These are phyloP conservation scores for Chauna torquata DNA, from an alignment of 2,113 vertebrate species.

Conservation along the genomic window DNA sequence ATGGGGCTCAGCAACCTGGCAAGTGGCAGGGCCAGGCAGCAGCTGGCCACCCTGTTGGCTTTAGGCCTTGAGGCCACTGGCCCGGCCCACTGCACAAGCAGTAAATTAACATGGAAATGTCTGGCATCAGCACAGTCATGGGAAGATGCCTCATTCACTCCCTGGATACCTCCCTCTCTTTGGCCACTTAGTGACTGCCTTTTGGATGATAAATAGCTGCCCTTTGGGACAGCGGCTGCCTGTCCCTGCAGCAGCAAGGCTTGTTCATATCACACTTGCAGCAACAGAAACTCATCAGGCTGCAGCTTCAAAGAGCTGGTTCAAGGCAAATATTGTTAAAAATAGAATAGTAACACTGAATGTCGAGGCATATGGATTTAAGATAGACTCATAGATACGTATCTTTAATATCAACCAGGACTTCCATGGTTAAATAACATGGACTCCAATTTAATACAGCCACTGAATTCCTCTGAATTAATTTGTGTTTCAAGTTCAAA, in stretches of 20 bases:
- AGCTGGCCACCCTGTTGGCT: fast-evolving
- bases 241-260: not conserved
- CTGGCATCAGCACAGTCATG: not conserved
- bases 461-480: not conserved
- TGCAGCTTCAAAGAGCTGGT: not conserved
- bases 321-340: not conserved
- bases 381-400: not conserved
- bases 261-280: fast-evolving
- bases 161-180: fast-evolving
- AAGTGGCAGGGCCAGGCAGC: fast-evolving
- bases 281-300: not conserved
- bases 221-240: not conserved
- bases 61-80: not conserved
- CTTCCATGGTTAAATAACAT: not conserved
- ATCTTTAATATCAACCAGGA: not conserved
- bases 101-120: not conserved
- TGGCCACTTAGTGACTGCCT: not conserved
- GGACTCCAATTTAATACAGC: not conserved
- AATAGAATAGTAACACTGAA: not conserved
- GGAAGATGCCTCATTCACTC: fast-evolving
- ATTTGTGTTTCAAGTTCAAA: conserved; percentile 13
- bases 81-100: fast-evolving
- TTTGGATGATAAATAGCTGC: not conserved
- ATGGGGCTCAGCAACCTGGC: too few species aligned
- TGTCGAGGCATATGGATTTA: not conserved